These are phyloP conservation scores for Drosophila serrata DNA, from an alignment of 1,140 invertebrate species.

Conservation along the genomic window DNA sequence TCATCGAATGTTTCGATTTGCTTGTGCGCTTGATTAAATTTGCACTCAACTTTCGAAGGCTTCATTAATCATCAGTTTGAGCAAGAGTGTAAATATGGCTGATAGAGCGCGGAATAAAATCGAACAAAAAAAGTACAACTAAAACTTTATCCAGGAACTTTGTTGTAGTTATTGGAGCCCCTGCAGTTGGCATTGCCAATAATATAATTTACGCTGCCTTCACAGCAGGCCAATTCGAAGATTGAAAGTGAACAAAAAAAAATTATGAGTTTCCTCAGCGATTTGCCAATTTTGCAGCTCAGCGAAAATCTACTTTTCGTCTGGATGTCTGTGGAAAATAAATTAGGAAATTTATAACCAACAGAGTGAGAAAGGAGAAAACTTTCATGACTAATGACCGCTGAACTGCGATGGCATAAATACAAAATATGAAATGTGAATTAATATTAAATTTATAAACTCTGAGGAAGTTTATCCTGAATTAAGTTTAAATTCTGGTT, in stretches of 20 bases:
- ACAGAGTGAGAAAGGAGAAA: conserved; percentile 10
- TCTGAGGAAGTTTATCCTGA: neutral
- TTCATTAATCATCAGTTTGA: conserved; percentile 77
- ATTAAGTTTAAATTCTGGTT: neutral
- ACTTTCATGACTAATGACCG: conserved; percentile 46
- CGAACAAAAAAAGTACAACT: conserved; percentile 5
- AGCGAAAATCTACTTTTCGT: conserved; percentile 28
- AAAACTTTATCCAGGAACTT: conserved; percentile 50
- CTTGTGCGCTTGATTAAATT: conserved; percentile 81
- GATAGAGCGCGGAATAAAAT: conserved; percentile 10
- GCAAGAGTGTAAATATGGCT: conserved; percentile 4
- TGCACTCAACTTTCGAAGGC: conserved; percentile 69
- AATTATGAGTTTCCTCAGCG: conserved; percentile 46
- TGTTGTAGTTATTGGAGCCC: conserved; percentile 40
- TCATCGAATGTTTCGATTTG: conserved; percentile 71
- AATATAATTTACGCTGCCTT: conserved; percentile 67
- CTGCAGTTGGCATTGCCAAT: conserved; percentile 79
- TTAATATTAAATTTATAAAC: conserved; percentile 36
- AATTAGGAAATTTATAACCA: conserved; percentile 62
- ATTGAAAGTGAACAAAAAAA: conserved; percentile 20
- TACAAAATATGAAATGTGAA: conserved; percentile 6
- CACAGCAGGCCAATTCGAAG: conserved; percentile 35
- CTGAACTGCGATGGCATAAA: conserved; percentile 10
- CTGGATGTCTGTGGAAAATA: conserved; percentile 53
- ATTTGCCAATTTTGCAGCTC: conserved; percentile 42